phyloP scores from a whole-genome alignment of 1,140 invertebrate species.

The Rhagoletis pomonella region DNA sequence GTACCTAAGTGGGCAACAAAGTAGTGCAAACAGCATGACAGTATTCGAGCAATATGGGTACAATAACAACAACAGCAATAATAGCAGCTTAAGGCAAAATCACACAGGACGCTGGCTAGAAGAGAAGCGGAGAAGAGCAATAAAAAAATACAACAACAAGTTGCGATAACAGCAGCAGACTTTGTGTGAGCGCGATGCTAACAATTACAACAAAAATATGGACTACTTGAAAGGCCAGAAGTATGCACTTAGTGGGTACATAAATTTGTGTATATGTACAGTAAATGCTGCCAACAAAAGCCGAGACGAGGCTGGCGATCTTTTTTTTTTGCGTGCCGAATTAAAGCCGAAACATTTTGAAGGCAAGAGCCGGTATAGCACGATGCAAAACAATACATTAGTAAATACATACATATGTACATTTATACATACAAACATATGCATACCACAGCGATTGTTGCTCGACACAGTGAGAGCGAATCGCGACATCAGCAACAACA shows the following conservation, averaged over 20 bases:
- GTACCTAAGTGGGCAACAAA: neutral
- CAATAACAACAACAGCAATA: neutral
- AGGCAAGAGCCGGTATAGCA: neutral
- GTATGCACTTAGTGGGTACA: neutral
- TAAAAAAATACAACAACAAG: neutral
- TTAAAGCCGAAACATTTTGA: neutral
- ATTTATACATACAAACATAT: neutral
- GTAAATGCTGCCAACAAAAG: neutral
- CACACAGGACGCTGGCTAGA: neutral
- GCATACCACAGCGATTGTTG: neutral
- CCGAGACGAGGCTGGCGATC: neutral
- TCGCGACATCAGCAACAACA: neutral
- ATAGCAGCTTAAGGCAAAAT: neutral
- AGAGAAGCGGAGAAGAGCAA: neutral
- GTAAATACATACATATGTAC: neutral
- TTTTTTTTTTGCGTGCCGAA: neutral
- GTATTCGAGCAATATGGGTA: neutral
- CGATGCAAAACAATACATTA: neutral
- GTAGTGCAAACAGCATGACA: neutral
- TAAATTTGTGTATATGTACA: no score
- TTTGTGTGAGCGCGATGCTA: neutral
- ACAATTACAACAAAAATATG: neutral
- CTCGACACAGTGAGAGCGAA: neutral
- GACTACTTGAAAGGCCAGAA: neutral
- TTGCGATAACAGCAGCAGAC: neutral